Evolutionary conservation across 1,140 invertebrate species (phyloP).

Genomic region (Lysiphlebus fabarum): DNA sequence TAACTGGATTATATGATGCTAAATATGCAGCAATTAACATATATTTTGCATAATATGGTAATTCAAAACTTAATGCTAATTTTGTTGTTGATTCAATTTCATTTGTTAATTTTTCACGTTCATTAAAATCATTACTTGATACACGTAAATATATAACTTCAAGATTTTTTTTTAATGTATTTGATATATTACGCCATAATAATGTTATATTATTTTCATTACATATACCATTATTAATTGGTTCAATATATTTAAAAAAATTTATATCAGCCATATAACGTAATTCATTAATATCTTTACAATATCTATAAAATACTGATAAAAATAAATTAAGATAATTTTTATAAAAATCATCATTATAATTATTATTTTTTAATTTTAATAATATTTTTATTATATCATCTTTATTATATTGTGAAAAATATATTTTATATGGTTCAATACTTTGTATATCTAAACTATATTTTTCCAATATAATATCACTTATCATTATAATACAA

Average conservation of each 20-base stretch:
- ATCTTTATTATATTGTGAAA: conserved; percentile 78
- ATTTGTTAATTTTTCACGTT: conserved; percentile 31
- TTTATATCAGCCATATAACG: conserved; percentile 68
- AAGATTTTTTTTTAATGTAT: conserved; percentile 69
- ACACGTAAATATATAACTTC: conserved; percentile 77
- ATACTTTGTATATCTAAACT: too few species aligned
- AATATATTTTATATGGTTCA: conserved; percentile 74
- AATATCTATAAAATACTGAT: conserved; percentile 75
- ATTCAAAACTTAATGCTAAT: conserved; percentile 69
- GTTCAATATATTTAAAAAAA: conserved; percentile 73
- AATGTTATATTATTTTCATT: conserved; percentile 62
- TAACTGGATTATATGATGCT: conserved; percentile 85
- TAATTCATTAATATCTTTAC: conserved; percentile 77
- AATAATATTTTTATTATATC: conserved; percentile 74
- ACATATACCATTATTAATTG: conserved; percentile 61
- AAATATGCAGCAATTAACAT: conserved; percentile 85
- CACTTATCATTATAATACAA: conserved; percentile 73
- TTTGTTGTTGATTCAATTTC: conserved; percentile 56
- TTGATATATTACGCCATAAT: conserved; percentile 76
- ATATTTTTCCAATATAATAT: conserved; percentile 79
- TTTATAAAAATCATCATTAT: conserved; percentile 61
- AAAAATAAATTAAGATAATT: conserved; percentile 79
- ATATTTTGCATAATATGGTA: conserved; percentile 87
- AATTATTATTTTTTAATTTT: conserved; percentile 44
- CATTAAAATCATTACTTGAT: conserved; percentile 36